phyloP scores from a whole-genome alignment of 2,888 invertebrate species.

The Anoplius nigerrimus region DNA sequence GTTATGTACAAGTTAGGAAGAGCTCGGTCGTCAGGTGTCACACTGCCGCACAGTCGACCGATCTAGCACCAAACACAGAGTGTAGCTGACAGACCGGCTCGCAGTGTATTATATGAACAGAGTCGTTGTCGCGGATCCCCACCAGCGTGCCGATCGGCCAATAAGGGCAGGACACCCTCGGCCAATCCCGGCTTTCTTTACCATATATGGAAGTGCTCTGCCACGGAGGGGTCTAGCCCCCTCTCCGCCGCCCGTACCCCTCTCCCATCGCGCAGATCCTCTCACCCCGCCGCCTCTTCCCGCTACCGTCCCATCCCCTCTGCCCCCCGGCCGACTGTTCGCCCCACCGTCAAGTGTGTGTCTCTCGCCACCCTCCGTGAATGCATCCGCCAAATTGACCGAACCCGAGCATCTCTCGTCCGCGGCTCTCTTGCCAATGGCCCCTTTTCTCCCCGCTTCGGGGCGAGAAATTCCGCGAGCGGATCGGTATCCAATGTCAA shows the following conservation, averaged over 20 bases:
- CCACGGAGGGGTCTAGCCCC: slow-evolving; percentile 76
- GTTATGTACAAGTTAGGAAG: slow-evolving; percentile 67
- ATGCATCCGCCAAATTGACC: slow-evolving; percentile 52
- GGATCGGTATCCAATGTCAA: slow-evolving; percentile 41
- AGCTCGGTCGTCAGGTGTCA: slow-evolving; percentile 54
- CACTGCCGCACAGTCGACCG: slow-evolving; percentile 61
- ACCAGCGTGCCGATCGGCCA: slow-evolving; percentile 61
- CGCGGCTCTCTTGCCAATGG: slow-evolving; percentile 28
- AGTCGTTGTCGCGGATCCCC: slow-evolving; percentile 60
- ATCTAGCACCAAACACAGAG: slow-evolving; percentile 71
- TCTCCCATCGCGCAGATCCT: slow-evolving; percentile 53
- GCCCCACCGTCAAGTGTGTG: slow-evolving; percentile 7
- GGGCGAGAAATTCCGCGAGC: slow-evolving; percentile 9
- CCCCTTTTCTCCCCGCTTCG: slow-evolving; percentile 22
- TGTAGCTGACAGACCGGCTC: slow-evolving; percentile 67
- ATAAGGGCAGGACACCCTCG: slow-evolving; percentile 73
- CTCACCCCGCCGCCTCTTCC: too few relatives aligned
- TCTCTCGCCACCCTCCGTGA: slow-evolving; percentile 42
- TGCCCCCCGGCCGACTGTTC: too few relatives aligned
- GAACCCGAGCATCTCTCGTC: slow-evolving; percentile 15
- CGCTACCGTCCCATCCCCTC: too few relatives aligned
- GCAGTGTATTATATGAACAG: slow-evolving; percentile 71
- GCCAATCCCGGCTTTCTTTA: slow-evolving; percentile 84
- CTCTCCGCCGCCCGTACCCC: slow-evolving; percentile 25
- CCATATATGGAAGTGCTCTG: slow-evolving; percentile 87